These are phyloP conservation scores for Scleropages formosus DNA, from an alignment of 2,797 vertebrate genomes.

Conservation along the genomic window DNA sequence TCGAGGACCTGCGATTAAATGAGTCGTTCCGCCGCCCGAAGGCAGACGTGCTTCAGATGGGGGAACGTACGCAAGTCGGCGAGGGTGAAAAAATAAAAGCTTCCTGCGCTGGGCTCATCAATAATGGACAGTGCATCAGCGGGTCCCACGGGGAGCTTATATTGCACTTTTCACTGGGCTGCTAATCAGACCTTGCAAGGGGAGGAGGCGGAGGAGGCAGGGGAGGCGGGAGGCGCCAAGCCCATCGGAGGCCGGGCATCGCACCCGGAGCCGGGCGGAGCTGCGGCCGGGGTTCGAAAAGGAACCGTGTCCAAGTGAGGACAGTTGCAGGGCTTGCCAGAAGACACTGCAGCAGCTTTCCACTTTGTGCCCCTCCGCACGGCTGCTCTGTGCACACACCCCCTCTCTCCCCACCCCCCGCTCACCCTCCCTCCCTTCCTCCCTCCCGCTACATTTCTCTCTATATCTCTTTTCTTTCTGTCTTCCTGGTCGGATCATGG, in stretches of 20 bases:
- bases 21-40: not conserved
- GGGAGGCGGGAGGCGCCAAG: constrained; percentile 71
- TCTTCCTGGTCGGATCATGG: constrained; percentile 62
- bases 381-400: constrained; percentile 2
- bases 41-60: not conserved
- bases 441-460: constrained; percentile 41
- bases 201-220: constrained; percentile 55
- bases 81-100: constrained; percentile 42
- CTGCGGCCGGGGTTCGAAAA: constrained; percentile 53
- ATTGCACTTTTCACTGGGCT: constrained; percentile 76
- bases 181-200: constrained; percentile 67
- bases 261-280: constrained; percentile 66
- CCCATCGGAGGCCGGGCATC: constrained; percentile 67
- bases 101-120: constrained; percentile 77
- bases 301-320: constrained; percentile 7
- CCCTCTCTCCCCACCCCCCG: not conserved
- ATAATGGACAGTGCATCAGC: constrained; percentile 82
- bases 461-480: constrained; percentile 52
- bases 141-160: constrained; percentile 77
- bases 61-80: not conserved
- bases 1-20: not conserved
- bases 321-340: constrained; percentile 8
- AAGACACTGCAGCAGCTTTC: constrained; percentile 16
- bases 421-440: constrained; percentile 42
- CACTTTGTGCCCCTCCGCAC: not conserved